phyloP scores from a whole-genome alignment of 1,140 invertebrate species.

The Ceratina calcarata region DNA sequence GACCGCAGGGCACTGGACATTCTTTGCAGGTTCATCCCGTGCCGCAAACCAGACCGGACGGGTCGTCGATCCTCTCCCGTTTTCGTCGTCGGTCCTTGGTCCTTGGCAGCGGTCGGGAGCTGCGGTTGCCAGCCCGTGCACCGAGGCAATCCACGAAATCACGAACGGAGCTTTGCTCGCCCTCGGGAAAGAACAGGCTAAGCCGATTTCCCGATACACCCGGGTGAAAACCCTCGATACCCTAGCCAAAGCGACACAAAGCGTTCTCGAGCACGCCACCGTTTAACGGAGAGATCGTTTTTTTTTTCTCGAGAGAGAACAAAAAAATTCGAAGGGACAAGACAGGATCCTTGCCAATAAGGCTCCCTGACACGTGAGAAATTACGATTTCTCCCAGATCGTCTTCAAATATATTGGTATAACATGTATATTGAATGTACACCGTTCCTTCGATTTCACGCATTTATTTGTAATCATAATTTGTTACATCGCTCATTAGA shows the following conservation, averaged over 20 bases:
- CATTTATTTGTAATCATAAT: too few species aligned
- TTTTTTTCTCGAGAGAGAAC: too few species aligned
- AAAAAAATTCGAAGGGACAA: too few species aligned
- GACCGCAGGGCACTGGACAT: constrained; percentile 49
- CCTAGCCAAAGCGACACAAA: constrained; percentile 35
- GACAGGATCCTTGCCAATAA: neutral
- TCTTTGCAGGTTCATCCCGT: constrained; percentile 52
- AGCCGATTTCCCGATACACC: constrained; percentile 56
- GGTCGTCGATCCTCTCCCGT: constrained; percentile 46
- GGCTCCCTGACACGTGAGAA: neutral
- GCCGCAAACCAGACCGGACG: constrained; percentile 53
- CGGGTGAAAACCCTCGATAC: constrained; percentile 40
- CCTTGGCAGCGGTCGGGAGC: constrained; percentile 56
- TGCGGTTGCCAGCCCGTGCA: constrained; percentile 57
- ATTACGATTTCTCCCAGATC: constrained; percentile 3
- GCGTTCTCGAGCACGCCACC: constrained; percentile 22
- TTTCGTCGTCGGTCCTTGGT: constrained; percentile 50
- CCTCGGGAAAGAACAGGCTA: constrained; percentile 29
- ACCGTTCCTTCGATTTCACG: too few species aligned
- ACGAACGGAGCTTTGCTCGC: constrained; percentile 47
- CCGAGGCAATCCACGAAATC: constrained; percentile 53
- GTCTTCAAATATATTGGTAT: too few species aligned
- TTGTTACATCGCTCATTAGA: too few species aligned
- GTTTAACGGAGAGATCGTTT: neutral
- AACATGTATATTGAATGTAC: too few species aligned